These are phyloP conservation scores for Campaea margaritaria DNA, from an alignment of 2,888 invertebrate genomes.

Conservation along the genomic window DNA sequence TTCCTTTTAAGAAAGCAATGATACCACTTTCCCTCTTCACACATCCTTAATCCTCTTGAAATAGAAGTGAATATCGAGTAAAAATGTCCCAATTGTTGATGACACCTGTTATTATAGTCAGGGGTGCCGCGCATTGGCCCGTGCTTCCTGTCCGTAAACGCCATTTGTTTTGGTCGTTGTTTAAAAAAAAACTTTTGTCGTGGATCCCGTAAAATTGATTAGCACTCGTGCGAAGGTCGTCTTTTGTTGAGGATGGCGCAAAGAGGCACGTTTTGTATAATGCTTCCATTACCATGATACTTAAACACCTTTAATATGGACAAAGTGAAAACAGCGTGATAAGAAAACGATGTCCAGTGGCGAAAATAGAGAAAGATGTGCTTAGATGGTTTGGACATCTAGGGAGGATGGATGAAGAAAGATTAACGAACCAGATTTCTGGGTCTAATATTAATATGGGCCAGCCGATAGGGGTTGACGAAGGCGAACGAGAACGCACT, in stretches of 20 bases:
- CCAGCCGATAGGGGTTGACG: too few relatives aligned
- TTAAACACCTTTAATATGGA: too few relatives aligned
- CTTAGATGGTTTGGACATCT: too few relatives aligned
- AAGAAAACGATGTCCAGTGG: too few relatives aligned
- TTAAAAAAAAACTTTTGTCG: conserved; percentile 13
- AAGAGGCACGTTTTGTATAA: neutral
- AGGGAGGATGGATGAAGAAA: too few relatives aligned
- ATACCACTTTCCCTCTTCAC: neutral
- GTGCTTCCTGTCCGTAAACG: conserved; percentile 44
- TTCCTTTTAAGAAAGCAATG: conserved; percentile 6
- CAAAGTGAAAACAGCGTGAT: too few relatives aligned
- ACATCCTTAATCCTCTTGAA: neutral
- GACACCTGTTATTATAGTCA: conserved; percentile 36
- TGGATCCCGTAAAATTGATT: conserved; percentile 27
- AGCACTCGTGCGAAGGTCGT: conserved; percentile 22
- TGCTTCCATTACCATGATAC: neutral
- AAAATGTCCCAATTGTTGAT: conserved; percentile 25
- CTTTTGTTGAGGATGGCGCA: conserved; percentile 19
- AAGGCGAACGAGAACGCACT: too few relatives aligned
- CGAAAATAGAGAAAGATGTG: too few relatives aligned
- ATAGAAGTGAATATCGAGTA: conserved; percentile 18
- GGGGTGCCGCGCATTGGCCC: conserved; percentile 44
- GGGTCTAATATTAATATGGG: too few relatives aligned
- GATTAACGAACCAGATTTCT: too few relatives aligned
- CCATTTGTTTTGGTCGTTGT: conserved; percentile 28